A percentile compares a stretch with the other conserved stretches of the same genome.
Conservation (phyloP, 2,797 vertebrate species). For the Ispidina lecontei region DNA sequence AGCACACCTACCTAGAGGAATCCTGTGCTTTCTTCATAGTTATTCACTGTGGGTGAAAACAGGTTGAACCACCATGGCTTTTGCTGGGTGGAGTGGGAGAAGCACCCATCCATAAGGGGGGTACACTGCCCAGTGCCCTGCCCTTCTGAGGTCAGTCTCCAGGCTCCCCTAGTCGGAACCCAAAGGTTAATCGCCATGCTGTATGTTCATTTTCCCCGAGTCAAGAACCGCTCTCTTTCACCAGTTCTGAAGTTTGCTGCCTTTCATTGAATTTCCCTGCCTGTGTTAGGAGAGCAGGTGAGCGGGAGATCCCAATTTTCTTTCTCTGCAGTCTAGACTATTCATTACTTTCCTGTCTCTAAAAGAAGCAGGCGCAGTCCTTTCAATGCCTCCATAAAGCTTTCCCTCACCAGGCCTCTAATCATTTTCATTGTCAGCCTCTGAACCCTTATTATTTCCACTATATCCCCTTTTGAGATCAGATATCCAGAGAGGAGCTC, state of each 20-base stretch:
- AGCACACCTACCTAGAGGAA: not conserved
- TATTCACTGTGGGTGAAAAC: not conserved
- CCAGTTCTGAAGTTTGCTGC: slow-evolving; percentile 37
- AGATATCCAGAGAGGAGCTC: slow-evolving; percentile 45
- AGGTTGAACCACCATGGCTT: not conserved
- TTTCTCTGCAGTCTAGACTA: slow-evolving; percentile 70
- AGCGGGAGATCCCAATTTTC: slow-evolving; percentile 57
- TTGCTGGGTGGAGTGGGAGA: not conserved
- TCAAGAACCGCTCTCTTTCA: slow-evolving; percentile 23
- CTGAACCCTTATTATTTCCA: slow-evolving; percentile 67
- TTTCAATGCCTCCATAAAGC: slow-evolving; percentile 68
- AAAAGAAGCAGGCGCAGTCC: slow-evolving; percentile 52
- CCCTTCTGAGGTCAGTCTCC: rapidly evolving
- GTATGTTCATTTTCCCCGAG: slow-evolving; percentile 9
- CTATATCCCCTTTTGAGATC: slow-evolving; percentile 63
- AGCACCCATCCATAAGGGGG: rapidly evolving
- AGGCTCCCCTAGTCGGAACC: not conserved
- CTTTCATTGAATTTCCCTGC: slow-evolving; percentile 45
- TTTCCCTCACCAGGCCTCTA: slow-evolving; percentile 60
- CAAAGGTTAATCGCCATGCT: not conserved
- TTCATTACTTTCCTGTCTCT: slow-evolving; percentile 65
- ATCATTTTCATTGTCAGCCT: slow-evolving; percentile 68
- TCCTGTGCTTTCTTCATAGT: not conserved
- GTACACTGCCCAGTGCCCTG: not conserved
- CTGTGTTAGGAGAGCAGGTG: slow-evolving; percentile 39